Evolutionary conservation across 2,888 invertebrate species (phyloP).

Genomic region (Campopleginae sp.): DNA sequence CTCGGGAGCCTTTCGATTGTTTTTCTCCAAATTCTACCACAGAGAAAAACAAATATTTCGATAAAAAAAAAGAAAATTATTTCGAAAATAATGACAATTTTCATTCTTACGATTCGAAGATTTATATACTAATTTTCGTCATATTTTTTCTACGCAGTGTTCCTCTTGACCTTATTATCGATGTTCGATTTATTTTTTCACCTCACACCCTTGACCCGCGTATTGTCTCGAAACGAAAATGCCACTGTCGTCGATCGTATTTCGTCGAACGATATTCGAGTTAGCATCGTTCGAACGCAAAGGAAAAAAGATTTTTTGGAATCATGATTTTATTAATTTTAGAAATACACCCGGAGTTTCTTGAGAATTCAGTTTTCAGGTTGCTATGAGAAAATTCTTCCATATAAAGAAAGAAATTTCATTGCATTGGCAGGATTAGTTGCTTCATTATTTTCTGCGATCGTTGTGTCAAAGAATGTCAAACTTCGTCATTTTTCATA

Average conservation of each 20-base stretch:
- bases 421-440: no score
- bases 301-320: no score
- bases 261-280: background rate
- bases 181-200: background rate
- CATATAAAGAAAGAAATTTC: no score
- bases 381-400: no score
- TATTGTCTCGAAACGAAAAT: background rate
- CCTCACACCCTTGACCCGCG: background rate
- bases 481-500: background rate
- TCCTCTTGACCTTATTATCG: conserved; percentile 1
- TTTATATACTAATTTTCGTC: background rate
- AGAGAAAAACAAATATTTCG: background rate
- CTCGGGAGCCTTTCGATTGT: background rate
- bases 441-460: background rate
- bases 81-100: no score
- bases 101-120: no score
- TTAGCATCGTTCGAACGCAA: no score
- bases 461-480: background rate
- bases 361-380: no score
- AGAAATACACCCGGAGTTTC: no score
- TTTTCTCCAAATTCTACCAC: no score
- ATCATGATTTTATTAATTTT: no score
- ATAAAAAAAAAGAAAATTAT: background rate
- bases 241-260: background rate
- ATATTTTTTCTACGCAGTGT: background rate